A percentile compares a stretch with the other conserved stretches of the same genome.
These are phyloP conservation scores for Serranus cabrilla DNA, from an alignment of 2,797 vertebrate species.

Conservation along the genomic window DNA sequence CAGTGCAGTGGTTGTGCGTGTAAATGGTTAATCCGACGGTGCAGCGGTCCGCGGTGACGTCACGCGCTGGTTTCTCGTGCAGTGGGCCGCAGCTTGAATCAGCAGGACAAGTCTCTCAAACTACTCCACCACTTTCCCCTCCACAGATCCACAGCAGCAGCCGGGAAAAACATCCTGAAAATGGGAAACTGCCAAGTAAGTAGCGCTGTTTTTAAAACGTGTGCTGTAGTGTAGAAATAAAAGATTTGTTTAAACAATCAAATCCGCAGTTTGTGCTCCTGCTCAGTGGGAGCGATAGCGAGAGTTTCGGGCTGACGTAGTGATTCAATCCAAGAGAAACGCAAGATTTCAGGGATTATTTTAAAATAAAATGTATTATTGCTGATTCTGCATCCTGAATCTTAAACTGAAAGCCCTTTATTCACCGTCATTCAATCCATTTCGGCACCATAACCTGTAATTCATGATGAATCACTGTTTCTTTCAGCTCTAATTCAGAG, in stretches of 20 bases:
- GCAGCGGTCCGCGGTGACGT: slow-evolving; percentile 73
- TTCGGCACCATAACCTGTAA: not conserved
- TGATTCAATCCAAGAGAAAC: not conserved
- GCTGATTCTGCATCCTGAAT: not conserved
- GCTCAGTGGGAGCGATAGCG: not conserved
- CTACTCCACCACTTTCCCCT: not conserved
- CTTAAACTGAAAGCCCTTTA: fast-evolving
- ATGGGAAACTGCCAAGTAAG: slow-evolving; percentile 87
- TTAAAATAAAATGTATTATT: fast-evolving
- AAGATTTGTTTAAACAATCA: not conserved
- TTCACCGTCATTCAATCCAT: not conserved
- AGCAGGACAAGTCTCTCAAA: slow-evolving; percentile 4
- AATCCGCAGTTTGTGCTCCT: not conserved
- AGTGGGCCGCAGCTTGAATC: slow-evolving; percentile 32
- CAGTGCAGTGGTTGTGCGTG: not conserved
- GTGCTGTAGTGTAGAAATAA: not conserved
- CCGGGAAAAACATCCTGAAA: slow-evolving; percentile 6
- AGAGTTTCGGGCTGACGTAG: not conserved
- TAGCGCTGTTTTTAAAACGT: not conserved
- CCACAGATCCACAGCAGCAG: not conserved
- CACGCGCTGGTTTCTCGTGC: slow-evolving; percentile 37
- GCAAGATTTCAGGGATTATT: fast-evolving
- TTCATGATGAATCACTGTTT: fast-evolving
- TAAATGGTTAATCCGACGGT: slow-evolving; percentile 49
- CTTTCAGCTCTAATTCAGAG: fast-evolving